Evolutionary conservation across 2,888 invertebrate species (phyloP).

Genomic region (Platycheirus rosarum): DNA sequence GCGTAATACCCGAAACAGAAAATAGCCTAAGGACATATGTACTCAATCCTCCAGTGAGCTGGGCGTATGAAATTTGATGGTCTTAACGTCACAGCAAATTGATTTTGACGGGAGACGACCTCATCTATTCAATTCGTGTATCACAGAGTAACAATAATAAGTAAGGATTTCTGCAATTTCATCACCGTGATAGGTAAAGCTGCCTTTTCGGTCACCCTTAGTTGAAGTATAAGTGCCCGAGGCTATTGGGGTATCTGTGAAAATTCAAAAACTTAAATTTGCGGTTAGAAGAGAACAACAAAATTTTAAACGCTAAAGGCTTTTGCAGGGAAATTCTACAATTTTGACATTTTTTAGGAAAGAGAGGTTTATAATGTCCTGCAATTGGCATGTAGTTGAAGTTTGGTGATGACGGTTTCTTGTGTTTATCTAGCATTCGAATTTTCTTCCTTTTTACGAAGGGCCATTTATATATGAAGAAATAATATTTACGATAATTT

Average conservation of each 20-base stretch:
- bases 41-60: slow-evolving; percentile 49
- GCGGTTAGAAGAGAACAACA: slow-evolving; percentile 13
- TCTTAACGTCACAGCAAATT: slow-evolving; percentile 64
- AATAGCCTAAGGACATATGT: slow-evolving; percentile 54
- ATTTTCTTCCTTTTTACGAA: too few relatives aligned
- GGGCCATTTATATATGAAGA: too few relatives aligned
- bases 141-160: slow-evolving; percentile 72
- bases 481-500: too few relatives aligned
- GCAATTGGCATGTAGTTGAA: slow-evolving; percentile 35
- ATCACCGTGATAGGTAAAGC: slow-evolving; percentile 62
- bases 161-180: slow-evolving; percentile 69
- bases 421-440: slow-evolving; percentile 42
- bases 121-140: slow-evolving; percentile 72
- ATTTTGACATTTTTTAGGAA: slow-evolving; percentile 36
- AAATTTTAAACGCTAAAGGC: slow-evolving; percentile 19
- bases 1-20: neutral
- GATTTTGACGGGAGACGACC: slow-evolving; percentile 63
- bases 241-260: slow-evolving; percentile 1
- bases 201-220: slow-evolving; percentile 25
- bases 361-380: slow-evolving; percentile 15
- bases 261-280: slow-evolving; percentile 47
- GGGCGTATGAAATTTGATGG: slow-evolving; percentile 60
- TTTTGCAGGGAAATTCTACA: slow-evolving; percentile 27
- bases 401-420: slow-evolving; percentile 31
- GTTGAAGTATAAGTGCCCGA: slow-evolving; percentile 44